Evolutionary conservation across 2,113 vertebrate genomes (phyloP).

Genomic region (Connochaetes taurinus): DNA sequence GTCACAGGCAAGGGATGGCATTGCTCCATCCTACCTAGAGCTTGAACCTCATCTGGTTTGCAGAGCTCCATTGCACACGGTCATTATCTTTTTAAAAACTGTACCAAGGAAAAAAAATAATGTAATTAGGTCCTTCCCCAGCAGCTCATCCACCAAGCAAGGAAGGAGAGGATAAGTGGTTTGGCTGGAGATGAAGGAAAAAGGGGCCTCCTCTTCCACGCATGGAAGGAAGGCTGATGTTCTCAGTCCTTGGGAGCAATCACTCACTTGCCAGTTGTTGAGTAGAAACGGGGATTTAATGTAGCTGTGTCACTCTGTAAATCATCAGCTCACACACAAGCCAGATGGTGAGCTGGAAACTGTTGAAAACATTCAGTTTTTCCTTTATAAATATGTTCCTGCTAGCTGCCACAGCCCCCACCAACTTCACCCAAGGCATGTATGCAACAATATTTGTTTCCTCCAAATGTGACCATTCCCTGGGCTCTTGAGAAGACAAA

Average conservation of each 20-base stretch:
- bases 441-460: neutral
- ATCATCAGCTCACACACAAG: neutral
- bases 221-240: neutral
- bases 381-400: neutral
- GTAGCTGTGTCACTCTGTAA: neutral
- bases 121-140: conserved; percentile 2
- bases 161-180: neutral
- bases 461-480: neutral
- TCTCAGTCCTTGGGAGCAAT: neutral
- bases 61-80: neutral
- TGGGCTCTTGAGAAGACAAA: neutral
- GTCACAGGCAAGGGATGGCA: neutral
- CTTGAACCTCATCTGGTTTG: neutral
- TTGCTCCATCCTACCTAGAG: neutral
- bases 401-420: neutral
- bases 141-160: neutral
- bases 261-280: neutral
- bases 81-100: neutral
- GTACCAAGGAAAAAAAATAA: neutral
- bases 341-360: neutral
- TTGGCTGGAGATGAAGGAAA: neutral
- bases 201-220: neutral
- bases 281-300: neutral
- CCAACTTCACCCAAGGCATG: neutral
- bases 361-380: neutral